Evolutionary conservation across 1,140 invertebrate species (phyloP).

Genomic region (Colletes latitarsis): DNA sequence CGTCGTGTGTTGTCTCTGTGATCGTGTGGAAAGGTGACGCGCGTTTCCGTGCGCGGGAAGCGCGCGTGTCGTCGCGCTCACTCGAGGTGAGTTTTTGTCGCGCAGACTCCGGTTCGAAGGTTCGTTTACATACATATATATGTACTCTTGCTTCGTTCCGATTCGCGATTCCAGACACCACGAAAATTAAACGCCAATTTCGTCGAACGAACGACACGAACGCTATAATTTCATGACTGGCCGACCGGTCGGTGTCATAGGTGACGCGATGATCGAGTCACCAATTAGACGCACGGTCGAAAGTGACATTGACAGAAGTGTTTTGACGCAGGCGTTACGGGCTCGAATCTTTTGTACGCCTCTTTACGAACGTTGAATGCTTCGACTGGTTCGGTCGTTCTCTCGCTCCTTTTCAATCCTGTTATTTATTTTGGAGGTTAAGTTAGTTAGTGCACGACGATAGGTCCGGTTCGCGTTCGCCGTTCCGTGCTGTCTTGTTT

Average conservation of each 20-base stretch:
- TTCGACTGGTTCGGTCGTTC: slow-evolving; percentile 4
- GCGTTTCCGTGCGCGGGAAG: slow-evolving; percentile 56
- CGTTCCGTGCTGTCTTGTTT: neutral
- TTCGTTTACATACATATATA: slow-evolving; percentile 8
- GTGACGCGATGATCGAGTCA: neutral
- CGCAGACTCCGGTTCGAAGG: slow-evolving; percentile 65
- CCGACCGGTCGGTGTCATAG: neutral
- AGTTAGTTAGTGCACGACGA: slow-evolving; percentile 33
- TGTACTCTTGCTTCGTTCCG: neutral
- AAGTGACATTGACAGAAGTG: slow-evolving; percentile 26
- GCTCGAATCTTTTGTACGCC: neutral
- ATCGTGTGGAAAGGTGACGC: slow-evolving; percentile 40
- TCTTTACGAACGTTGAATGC: slow-evolving; percentile 46
- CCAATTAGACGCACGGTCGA: neutral
- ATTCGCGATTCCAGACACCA: neutral
- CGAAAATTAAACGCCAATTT: neutral
- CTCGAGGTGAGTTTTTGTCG: slow-evolving; percentile 59
- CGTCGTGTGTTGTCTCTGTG: slow-evolving; percentile 17
- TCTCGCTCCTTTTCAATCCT: neutral
- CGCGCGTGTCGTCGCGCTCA: slow-evolving; percentile 62
- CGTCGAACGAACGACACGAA: neutral
- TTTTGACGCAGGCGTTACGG: neutral
- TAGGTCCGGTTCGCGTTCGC: slow-evolving; percentile 38
- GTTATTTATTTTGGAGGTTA: slow-evolving; percentile 60
- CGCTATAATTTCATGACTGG: neutral